phyloP scores from a whole-genome alignment of 2,888 invertebrate genomes.

The Rhimphoctona megacephalus region DNA sequence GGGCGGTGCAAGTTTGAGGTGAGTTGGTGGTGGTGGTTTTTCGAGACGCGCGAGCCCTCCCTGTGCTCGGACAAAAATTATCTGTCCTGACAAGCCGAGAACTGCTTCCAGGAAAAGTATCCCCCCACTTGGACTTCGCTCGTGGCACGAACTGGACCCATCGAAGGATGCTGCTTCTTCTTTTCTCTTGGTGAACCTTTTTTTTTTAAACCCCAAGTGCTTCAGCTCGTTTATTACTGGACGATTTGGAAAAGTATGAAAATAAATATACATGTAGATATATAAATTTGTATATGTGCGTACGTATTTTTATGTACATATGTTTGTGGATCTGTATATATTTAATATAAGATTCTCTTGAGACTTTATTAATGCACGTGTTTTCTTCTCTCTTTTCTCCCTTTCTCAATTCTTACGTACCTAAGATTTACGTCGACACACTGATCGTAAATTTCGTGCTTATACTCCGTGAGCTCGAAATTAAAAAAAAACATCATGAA shows the following conservation, averaged over 20 bases:
- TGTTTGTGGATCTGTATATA: background rate
- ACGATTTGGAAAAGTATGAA: conserved; percentile 45
- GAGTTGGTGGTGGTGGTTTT: conserved; percentile 62
- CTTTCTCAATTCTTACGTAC: conserved; percentile 12
- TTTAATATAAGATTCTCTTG: conserved; percentile 13
- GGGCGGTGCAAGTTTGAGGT: conserved; percentile 58
- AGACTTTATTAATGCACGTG: conserved; percentile 53
- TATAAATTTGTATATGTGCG: background rate
- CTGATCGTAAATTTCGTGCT: background rate
- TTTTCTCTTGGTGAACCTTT: conserved; percentile 36
- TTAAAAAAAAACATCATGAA: background rate
- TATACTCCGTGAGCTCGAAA: background rate
- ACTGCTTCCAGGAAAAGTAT: conserved; percentile 80
- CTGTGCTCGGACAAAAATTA: conserved; percentile 76
- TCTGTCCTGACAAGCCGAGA: conserved; percentile 76
- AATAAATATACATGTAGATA: background rate
- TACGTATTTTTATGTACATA: background rate
- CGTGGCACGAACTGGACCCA: conserved; percentile 36
- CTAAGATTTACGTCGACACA: background rate
- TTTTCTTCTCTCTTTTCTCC: background rate
- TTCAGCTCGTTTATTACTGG: conserved; percentile 69
- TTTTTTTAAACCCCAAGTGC: conserved; percentile 48
- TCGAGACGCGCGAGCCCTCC: conserved; percentile 68
- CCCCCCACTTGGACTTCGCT: conserved; percentile 22
- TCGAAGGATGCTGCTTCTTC: conserved; percentile 40